Percentiles rank a stretch among this genome's conserved stretches.
Evolutionary conservation across 2,113 vertebrate genomes (phyloP).

Genomic region (Theristicus caerulescens): DNA sequence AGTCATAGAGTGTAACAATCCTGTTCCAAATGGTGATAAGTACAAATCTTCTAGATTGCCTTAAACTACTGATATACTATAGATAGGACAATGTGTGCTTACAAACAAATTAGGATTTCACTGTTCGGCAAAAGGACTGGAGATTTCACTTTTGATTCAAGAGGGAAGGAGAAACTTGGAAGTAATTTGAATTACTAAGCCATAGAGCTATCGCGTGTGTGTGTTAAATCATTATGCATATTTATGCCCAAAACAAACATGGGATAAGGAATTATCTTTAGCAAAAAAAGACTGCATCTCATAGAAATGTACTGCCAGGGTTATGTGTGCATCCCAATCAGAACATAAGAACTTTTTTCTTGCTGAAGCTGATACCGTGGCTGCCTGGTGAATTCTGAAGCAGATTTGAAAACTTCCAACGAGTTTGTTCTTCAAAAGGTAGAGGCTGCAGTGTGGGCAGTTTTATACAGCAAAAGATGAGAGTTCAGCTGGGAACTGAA

Average conservation of each 20-base stretch:
- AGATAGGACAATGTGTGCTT: slow-evolving; percentile 46
- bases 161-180: neutral
- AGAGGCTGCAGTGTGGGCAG: neutral
- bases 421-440: neutral
- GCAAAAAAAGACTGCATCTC: neutral
- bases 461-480: neutral
- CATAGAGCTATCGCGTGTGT: neutral
- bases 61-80: slow-evolving; percentile 64
- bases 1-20: slow-evolving; percentile 60
- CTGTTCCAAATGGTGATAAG: slow-evolving; percentile 57
- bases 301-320: neutral
- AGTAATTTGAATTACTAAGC: slow-evolving; percentile 24
- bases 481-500: neutral
- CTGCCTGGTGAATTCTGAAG: neutral
- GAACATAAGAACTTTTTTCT: neutral
- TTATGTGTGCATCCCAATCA: neutral
- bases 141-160: slow-evolving; percentile 53
- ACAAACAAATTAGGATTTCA: slow-evolving; percentile 27
- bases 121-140: neutral
- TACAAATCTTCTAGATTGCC: slow-evolving; percentile 68
- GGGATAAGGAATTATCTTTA: neutral
- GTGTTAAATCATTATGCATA: neutral
- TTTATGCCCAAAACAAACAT: slow-evolving; percentile 7
- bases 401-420: neutral
- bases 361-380: neutral